Evolutionary conservation across 2,888 invertebrate species (phyloP).

Genomic region (Napeogenes inachia): DNA sequence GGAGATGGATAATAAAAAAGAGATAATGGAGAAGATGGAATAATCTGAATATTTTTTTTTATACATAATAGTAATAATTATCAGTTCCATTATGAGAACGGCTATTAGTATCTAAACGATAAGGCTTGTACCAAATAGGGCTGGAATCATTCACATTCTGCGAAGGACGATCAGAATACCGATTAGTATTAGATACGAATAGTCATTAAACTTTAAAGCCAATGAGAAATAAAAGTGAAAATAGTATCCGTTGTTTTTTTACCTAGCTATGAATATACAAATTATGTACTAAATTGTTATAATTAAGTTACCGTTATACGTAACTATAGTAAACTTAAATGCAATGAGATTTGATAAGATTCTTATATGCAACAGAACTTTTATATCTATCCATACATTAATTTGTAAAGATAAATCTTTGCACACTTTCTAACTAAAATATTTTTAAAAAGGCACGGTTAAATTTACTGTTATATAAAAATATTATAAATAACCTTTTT

Average conservation of each 20-base stretch:
- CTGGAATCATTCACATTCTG: conserved; percentile 9
- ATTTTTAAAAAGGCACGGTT: too few species aligned
- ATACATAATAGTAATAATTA: conserved; percentile 8
- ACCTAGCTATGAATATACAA: conserved; percentile 7
- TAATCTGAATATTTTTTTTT: conserved; percentile 11
- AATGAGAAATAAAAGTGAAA: conserved; percentile 3
- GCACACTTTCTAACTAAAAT: too few species aligned
- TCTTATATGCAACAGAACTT: too few species aligned
- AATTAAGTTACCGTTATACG: too few species aligned
- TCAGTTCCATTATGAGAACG: conserved; percentile 7
- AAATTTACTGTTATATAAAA: too few species aligned
- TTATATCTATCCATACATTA: too few species aligned
- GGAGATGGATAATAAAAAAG: conserved; percentile 1
- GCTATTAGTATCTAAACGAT: conserved; percentile 26
- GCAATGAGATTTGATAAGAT: too few species aligned
- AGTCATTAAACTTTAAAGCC: conserved; percentile 16
- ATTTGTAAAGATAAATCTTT: too few species aligned
- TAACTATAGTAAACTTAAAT: too few species aligned
- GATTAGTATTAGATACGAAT: conserved; percentile 14
- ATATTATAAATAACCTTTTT: too few species aligned
- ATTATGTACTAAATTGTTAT: neutral
- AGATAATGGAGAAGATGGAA: neutral
- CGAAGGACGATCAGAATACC: conserved; percentile 4
- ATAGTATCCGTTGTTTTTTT: neutral
- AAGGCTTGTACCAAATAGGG: conserved; percentile 69